A percentile compares a stretch with the other conserved stretches of the same genome.
Evolutionary conservation across 2,888 invertebrate species (phyloP).

Genomic region (Pelosia muscerda): DNA sequence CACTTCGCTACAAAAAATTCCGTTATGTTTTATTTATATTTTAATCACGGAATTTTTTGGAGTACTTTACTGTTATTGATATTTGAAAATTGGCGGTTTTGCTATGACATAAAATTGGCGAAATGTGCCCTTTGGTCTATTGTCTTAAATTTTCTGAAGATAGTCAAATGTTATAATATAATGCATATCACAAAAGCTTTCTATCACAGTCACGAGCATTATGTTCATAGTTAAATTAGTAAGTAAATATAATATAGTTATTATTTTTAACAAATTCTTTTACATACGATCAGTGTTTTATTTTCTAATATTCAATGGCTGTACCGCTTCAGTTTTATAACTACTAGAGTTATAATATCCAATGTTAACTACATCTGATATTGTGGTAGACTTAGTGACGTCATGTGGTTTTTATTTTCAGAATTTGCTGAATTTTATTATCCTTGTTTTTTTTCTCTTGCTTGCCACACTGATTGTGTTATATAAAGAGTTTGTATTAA

Average conservation of each 20-base stretch:
- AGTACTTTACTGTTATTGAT: no score
- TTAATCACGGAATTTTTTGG: no score
- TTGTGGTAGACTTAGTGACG: slow-evolving; percentile 50
- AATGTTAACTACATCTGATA: slow-evolving; percentile 34
- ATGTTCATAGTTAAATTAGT: slow-evolving; percentile 43
- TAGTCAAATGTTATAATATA: neutral
- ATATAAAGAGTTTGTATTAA: slow-evolving; percentile 31
- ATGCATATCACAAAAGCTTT: slow-evolving; percentile 2
- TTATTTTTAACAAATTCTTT: slow-evolving; percentile 37
- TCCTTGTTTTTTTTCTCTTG: slow-evolving; percentile 59
- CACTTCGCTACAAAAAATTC: no score
- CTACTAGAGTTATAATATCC: slow-evolving; percentile 35
- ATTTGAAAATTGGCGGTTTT: no score
- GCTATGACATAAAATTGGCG: no score
- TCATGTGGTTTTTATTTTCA: slow-evolving; percentile 59
- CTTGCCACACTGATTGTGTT: slow-evolving; percentile 46
- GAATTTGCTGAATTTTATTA: slow-evolving; percentile 59
- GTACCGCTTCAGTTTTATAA: slow-evolving; percentile 47
- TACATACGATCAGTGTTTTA: slow-evolving; percentile 48
- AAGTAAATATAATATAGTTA: slow-evolving; percentile 40
- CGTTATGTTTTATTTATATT: no score
- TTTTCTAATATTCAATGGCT: slow-evolving; percentile 52
- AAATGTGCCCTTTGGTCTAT: no score
- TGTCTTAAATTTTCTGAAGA: neutral
- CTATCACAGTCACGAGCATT: slow-evolving; percentile 30